Conservation (phyloP, 1,140 invertebrate species). For the Metaphire vulgaris region DNA sequence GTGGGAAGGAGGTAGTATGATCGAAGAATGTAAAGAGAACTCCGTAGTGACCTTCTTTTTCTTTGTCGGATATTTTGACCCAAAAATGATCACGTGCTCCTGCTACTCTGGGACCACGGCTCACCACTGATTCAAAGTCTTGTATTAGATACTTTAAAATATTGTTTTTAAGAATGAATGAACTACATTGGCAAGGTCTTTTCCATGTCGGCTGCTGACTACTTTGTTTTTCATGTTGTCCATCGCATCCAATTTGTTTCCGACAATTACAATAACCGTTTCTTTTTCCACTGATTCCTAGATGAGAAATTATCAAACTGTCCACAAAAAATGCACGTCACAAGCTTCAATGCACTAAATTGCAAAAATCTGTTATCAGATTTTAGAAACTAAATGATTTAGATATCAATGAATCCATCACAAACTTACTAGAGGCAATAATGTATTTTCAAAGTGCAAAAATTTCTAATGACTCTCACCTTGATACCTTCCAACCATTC, state of each 20-base stretch:
- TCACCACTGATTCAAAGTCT: too few relatives aligned
- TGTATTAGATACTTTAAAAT: too few relatives aligned
- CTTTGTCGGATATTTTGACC: too few relatives aligned
- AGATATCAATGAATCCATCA: background rate
- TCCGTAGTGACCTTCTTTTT: too few relatives aligned
- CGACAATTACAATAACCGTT: slow-evolving; percentile 50
- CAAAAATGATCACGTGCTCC: too few relatives aligned
- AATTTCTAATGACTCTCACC: too few relatives aligned
- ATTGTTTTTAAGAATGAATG: too few relatives aligned
- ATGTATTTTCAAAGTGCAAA: background rate
- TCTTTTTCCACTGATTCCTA: slow-evolving; percentile 50
- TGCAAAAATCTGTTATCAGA: background rate
- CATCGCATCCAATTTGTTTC: slow-evolving; percentile 54
- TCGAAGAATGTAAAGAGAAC: too few relatives aligned
- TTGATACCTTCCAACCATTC: slow-evolving; percentile 61
- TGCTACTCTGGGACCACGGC: too few relatives aligned
- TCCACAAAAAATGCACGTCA: background rate
- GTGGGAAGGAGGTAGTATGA: too few relatives aligned
- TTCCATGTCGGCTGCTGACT: slow-evolving; percentile 53
- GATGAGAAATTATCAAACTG: slow-evolving; percentile 21
- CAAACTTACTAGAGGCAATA: background rate
- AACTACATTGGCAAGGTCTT: slow-evolving; percentile 55
- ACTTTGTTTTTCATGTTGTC: slow-evolving; percentile 47
- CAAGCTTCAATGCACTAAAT: too few relatives aligned
- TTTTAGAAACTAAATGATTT: background rate